Percentiles rank a stretch among this genome's conserved stretches.
Conservation (phyloP, 2,113 vertebrate species). For the Propithecus coquereli region DNA sequence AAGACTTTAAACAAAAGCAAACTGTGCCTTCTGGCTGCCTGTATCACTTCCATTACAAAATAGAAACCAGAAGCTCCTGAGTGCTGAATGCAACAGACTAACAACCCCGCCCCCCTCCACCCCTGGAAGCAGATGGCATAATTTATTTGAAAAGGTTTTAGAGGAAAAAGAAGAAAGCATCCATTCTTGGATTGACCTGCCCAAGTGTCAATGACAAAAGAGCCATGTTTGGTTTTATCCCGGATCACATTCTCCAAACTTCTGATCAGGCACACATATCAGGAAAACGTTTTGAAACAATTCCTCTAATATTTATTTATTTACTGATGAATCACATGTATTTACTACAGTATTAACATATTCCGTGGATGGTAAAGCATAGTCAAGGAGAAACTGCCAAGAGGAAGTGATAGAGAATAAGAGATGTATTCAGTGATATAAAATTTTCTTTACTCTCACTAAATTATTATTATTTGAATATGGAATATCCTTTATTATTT, state of each 20-base stretch:
- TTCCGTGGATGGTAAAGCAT: background rate
- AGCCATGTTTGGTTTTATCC: background rate
- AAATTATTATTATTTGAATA: background rate
- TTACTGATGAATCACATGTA: background rate
- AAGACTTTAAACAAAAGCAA: conserved; percentile 49
- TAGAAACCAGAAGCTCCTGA: conserved; percentile 32
- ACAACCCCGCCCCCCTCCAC: background rate
- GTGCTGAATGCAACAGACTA: background rate
- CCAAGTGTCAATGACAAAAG: background rate
- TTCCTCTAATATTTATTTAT: background rate
- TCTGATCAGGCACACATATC: background rate
- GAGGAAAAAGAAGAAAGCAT: background rate
- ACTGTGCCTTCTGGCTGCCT: conserved; percentile 19
- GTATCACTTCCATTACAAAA: conserved; percentile 20
- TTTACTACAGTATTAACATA: background rate
- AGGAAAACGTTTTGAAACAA: background rate
- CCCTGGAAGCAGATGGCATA: background rate
- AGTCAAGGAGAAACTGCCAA: background rate
- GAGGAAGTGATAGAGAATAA: background rate
- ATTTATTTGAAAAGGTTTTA: background rate
- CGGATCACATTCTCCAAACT: background rate
- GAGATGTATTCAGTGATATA: background rate
- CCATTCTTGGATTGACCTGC: background rate
- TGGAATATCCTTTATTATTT: background rate
- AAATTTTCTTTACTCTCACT: background rate